Percentiles rank a stretch among this genome's conserved stretches.
These are phyloP conservation scores for Rhadinocentrus ornatus DNA, from an alignment of 2,797 vertebrate genomes.

Conservation along the genomic window DNA sequence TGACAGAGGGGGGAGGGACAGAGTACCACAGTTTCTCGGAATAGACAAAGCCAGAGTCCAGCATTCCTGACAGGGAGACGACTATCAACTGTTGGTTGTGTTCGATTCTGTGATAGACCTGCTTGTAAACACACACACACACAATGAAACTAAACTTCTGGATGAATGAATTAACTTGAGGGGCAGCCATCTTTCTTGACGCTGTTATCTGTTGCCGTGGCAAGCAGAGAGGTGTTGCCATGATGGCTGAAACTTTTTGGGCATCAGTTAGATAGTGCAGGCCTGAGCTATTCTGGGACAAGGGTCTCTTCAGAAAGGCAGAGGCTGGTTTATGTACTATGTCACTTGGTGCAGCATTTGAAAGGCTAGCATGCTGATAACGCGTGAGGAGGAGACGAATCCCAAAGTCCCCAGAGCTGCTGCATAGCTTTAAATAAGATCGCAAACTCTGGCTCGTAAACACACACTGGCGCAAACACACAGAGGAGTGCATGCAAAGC, in stretches of 20 bases:
- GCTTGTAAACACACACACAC: not conserved
- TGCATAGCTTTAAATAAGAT: constrained; percentile 76
- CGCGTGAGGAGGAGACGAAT: constrained; percentile 77
- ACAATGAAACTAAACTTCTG: constrained; percentile 10
- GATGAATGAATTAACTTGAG: constrained; percentile 19
- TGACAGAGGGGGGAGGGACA: constrained; percentile 65
- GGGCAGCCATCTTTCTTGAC: constrained; percentile 72
- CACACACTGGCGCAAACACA: constrained; percentile 48
- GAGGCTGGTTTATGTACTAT: constrained; percentile 82
- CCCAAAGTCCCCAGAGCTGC: constrained; percentile 75
- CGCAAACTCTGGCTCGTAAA: constrained; percentile 56
- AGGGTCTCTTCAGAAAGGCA: constrained; percentile 79
- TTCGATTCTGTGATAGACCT: constrained; percentile 4
- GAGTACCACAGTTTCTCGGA: constrained; percentile 78
- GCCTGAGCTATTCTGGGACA: constrained; percentile 84
- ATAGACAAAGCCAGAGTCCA: constrained; percentile 84
- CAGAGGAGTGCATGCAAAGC: constrained; percentile 35
- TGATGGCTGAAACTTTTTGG: constrained; percentile 79
- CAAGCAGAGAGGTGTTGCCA: constrained; percentile 75
- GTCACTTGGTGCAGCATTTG: constrained; percentile 76
- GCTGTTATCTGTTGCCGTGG: constrained; percentile 73
- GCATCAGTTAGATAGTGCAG: constrained; percentile 84
- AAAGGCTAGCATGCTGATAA: constrained; percentile 80
- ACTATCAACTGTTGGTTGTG: constrained; percentile 57
- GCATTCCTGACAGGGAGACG: constrained; percentile 74